Conservation (phyloP, 2,113 vertebrate species). For the Pelecanoides urinatrix region DNA sequence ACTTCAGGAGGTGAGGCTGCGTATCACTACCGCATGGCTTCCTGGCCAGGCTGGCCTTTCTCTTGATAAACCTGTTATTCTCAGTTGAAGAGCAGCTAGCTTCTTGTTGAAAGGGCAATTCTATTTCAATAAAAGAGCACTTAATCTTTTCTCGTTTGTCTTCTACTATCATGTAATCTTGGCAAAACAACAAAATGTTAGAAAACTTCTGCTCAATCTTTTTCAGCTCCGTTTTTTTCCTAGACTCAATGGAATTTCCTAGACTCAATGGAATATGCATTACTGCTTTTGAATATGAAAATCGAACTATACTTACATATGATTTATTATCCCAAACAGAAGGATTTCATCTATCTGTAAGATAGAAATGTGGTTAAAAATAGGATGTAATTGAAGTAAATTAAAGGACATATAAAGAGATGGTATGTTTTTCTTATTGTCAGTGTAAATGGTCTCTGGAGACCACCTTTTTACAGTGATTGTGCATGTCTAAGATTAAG, state of each 20-base stretch:
- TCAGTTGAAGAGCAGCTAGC: not conserved
- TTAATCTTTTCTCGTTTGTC: conserved; percentile 24
- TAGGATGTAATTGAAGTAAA: conserved; percentile 31
- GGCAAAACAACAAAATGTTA: conserved; percentile 2
- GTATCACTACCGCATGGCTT: rapidly evolving
- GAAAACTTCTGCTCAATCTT: not conserved
- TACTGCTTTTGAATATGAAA: conserved; percentile 5
- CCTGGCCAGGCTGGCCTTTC: not conserved
- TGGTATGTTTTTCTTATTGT: conserved; percentile 37
- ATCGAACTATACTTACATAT: not conserved
- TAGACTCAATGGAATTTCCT: not conserved
- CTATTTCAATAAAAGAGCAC: not conserved
- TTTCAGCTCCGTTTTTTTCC: not conserved
- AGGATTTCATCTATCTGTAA: conserved; percentile 5
- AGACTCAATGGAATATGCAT: not conserved
- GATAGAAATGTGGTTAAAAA: conserved; percentile 25
- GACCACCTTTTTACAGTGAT: conserved; percentile 49
- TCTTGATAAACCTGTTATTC: not conserved
- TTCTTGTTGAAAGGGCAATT: conserved; percentile 2
- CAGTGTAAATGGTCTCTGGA: conserved; percentile 42
- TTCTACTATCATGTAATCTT: conserved; percentile 26
- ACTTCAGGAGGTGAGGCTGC: not conserved
- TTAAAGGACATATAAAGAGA: conserved; percentile 7
- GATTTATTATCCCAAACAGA: conserved; percentile 24
- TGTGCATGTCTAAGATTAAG: conserved; percentile 39